These are phyloP conservation scores for Stichopus chloronotus DNA, from an alignment of 35 echinoderm and acorn worm genomes.

Conservation along the genomic window DNA sequence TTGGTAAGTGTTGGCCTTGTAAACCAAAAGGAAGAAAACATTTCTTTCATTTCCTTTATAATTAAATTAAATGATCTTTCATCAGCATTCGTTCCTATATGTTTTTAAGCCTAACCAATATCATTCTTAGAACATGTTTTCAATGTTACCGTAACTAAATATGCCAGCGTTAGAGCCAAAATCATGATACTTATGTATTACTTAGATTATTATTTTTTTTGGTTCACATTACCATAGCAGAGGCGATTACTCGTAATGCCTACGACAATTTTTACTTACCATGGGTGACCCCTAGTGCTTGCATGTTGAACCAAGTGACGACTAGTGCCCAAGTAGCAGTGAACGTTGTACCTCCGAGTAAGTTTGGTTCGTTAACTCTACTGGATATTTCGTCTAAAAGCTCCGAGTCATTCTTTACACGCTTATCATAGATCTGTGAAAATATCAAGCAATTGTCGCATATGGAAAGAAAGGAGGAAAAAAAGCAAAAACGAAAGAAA, in stretches of 20 bases:
- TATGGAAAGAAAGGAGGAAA: neutral
- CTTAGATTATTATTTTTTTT: no score
- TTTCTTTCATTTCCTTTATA: no score
- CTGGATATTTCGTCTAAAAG: constrained; percentile 58
- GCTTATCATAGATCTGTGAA: constrained; percentile 29
- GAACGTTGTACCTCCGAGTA: constrained; percentile 34
- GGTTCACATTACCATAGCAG: no score
- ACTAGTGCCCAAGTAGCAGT: constrained; percentile 83
- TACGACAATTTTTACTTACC: neutral
- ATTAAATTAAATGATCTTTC: no score
- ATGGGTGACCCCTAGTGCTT: constrained; percentile 53
- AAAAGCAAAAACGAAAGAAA: no score
- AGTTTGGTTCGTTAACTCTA: constrained; percentile 48
- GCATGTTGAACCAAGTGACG: constrained; percentile 83
- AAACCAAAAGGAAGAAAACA: neutral
- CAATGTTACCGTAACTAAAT: no score
- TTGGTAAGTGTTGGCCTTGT: constrained; percentile 88
- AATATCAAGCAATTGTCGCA: neutral
- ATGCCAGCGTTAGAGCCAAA: no score
- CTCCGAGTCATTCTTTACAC: neutral
- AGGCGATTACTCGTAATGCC: no score
- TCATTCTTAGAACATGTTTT: no score
- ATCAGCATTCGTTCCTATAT: no score
- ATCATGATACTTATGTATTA: no score
- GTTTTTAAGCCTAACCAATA: no score